Base-by-base conservation (phyloP, 2,797 vertebrate species). In the Discoglossus pictus region DNA sequence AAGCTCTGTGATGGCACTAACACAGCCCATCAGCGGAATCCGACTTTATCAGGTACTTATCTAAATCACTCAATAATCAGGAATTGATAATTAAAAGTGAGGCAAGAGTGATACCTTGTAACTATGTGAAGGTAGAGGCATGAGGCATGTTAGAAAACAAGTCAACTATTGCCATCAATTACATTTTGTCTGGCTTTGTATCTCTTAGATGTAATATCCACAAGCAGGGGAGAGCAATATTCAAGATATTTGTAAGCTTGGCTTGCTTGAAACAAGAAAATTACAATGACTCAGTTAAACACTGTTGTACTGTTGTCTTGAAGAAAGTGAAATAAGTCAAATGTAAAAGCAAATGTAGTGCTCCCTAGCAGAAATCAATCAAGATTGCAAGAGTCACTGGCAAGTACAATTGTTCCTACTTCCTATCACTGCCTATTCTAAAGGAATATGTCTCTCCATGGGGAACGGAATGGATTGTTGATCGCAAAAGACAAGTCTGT, bases 401-500 rank as follows among this genome's bases (percentile, higher is more conserved):
- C 60, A 50, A 63, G 23, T 39, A 50, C 44, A 58, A 50, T 63
- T 56, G 60, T 63, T 44, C 52, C 21, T 42, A 23, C 52, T 48
- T 34, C 51, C 51, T 70, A 70, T 70, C 61, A 71, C 53, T 43
- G 68, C 25, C 61, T 71, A 61, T 50, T 64, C 52, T 51, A 63
- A 39, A 52, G 60, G 53, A 71, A 59, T 64, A 43, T 51, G 53
- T 36, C 35, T 71, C 68, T 71, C 60, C 52, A 40, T 59, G 53
- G 68, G 68, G 61, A 71, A 59, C 52, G 52, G 59, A 60, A 71
- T 64, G 53, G 68, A 64, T 71, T 59, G 68, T 61, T 64, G 68
- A 71, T 71, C 64, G 68, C 61, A 71, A 71, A 51, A 71, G 68
- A 71, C 68, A 71, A 71, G 61, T 43, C 68, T 64, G 68, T 64